Conservation (phyloP, 2,888 invertebrate genomes). For the Beris morrisii region DNA sequence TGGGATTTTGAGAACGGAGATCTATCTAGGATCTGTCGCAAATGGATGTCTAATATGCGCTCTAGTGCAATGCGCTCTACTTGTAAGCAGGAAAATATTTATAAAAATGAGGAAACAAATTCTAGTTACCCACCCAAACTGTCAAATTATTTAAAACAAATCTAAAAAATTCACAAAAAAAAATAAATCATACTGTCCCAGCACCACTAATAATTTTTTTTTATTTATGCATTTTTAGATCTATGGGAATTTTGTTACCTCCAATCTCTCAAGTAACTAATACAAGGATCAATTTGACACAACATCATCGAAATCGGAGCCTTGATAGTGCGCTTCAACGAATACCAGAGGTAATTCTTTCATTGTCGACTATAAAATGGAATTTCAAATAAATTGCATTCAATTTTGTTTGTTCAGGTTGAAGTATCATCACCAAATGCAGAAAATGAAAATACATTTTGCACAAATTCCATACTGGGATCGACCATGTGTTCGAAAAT, state of each 20-base stretch:
- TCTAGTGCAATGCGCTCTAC: too few species aligned
- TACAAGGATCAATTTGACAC: conserved; percentile 58
- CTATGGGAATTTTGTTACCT: conserved; percentile 57
- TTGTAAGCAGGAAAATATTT: too few species aligned
- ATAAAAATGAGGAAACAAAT: too few species aligned
- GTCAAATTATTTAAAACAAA: too few species aligned
- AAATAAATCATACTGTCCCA: too few species aligned
- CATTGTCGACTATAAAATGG: conserved; percentile 6
- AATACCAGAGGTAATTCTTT: conserved; percentile 72
- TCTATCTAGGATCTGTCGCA: too few species aligned
- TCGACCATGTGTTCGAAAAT: conserved; percentile 57
- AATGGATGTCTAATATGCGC: too few species aligned
- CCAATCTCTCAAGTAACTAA: conserved; percentile 57
- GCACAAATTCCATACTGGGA: conserved; percentile 55
- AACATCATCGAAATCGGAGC: conserved; percentile 86
- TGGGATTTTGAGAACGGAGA: too few species aligned
- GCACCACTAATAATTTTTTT: neutral
- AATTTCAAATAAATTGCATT: neutral
- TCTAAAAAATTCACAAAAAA: too few species aligned
- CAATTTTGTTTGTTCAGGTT: conserved; percentile 45
- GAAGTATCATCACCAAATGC: conserved; percentile 57
- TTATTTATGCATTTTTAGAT: conserved; percentile 46
- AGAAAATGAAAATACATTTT: conserved; percentile 55
- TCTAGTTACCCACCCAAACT: too few species aligned
- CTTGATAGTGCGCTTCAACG: conserved; percentile 86